A percentile compares a stretch with the other conserved stretches of the same genome.
phyloP scores from a whole-genome alignment of 1,140 invertebrate genomes.

The Cataglyphis hispanica region DNA sequence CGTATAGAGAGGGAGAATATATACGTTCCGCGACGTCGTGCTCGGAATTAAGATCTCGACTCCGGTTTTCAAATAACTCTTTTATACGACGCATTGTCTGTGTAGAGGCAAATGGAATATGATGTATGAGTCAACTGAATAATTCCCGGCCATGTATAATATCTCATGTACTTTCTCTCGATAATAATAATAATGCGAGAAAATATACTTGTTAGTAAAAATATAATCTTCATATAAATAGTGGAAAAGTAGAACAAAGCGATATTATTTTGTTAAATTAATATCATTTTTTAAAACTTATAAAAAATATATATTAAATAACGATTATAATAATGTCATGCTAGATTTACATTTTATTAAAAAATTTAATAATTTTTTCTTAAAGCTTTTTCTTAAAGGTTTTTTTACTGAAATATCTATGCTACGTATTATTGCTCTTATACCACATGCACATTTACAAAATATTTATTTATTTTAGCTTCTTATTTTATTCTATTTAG shows the following conservation, averaged over 20 bases:
- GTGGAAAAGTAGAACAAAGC: background rate
- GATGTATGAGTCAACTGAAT: background rate
- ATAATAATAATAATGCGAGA: slow-evolving; percentile 25
- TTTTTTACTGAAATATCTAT: background rate
- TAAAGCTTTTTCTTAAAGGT: background rate
- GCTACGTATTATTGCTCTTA: background rate
- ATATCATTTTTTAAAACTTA: too few relatives aligned
- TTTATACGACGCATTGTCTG: background rate
- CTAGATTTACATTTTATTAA: background rate
- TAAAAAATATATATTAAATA: background rate
- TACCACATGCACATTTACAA: background rate
- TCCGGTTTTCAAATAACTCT: slow-evolving; percentile 19
- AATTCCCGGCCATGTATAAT: slow-evolving; percentile 1
- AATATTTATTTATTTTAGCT: background rate
- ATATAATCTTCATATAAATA: background rate
- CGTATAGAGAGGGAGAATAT: background rate
- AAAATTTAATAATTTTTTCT: background rate
- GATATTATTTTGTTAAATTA: background rate
- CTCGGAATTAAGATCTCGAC: slow-evolving; percentile 23
- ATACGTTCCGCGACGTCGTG: background rate
- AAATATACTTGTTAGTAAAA: background rate
- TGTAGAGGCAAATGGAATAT: background rate
- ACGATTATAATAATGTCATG: background rate
- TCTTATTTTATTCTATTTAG: background rate
- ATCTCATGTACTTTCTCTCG: slow-evolving; percentile 34